Conservation (phyloP, 2,113 vertebrate species). For the Salvelinus namaycush region DNA sequence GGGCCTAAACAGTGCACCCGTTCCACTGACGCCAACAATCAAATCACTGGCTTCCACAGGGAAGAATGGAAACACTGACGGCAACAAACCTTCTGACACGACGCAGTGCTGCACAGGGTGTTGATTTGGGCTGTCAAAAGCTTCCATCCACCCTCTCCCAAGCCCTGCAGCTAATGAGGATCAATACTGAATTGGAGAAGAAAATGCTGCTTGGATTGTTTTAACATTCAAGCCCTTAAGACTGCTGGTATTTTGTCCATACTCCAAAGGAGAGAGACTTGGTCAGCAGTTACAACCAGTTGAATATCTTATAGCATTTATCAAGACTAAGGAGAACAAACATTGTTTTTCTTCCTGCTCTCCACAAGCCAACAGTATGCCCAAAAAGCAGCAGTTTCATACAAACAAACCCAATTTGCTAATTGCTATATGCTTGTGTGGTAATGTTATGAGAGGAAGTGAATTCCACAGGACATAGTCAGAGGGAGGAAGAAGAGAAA, state of each 20-base stretch:
- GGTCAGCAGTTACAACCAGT: constrained; percentile 25
- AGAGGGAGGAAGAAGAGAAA: not conserved
- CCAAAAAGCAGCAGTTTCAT: not conserved
- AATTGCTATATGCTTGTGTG: not conserved
- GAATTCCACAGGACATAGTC: not conserved
- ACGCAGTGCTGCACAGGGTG: not conserved
- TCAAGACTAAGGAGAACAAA: not conserved
- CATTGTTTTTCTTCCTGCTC: not conserved
- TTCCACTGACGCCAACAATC: not conserved
- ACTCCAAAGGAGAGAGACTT: not conserved
- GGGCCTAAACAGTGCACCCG: not conserved
- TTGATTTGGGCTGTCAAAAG: not conserved
- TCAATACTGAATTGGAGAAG: not conserved
- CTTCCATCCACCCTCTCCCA: not conserved
- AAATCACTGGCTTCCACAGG: not conserved
- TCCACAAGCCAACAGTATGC: not conserved
- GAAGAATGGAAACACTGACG: not conserved
- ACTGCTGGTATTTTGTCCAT: not conserved
- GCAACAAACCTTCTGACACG: not conserved
- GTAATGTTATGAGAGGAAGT: not conserved
- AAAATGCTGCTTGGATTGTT: not conserved
- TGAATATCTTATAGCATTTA: constrained; percentile 1
- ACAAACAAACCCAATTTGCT: not conserved
- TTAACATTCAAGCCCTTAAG: not conserved
- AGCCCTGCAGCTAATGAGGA: not conserved